phyloP scores from a whole-genome alignment of 2,797 vertebrate species.

The Aulostomus chinensis region DNA sequence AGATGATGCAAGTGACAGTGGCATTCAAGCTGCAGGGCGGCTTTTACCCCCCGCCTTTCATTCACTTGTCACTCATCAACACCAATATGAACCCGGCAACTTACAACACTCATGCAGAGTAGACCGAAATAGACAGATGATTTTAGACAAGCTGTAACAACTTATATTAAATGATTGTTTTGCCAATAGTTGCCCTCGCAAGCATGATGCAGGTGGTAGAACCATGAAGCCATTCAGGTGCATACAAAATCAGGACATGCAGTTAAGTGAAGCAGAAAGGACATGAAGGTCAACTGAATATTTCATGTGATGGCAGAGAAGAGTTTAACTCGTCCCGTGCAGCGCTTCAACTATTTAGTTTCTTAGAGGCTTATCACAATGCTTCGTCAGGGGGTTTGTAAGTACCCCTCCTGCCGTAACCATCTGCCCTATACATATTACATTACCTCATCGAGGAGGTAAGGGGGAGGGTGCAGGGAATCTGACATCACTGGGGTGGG shows the following conservation, averaged over 20 bases:
- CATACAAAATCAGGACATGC: too few species aligned
- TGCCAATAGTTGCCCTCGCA: too few species aligned
- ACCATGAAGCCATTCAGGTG: too few species aligned
- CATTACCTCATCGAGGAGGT: slow-evolving; percentile 42
- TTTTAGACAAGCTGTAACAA: too few species aligned
- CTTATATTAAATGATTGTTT: too few species aligned
- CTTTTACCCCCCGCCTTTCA: background rate
- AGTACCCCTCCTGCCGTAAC: background rate
- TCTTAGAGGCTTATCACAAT: too few species aligned
- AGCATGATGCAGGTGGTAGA: too few species aligned
- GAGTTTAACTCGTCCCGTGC: background rate
- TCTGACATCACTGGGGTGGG: slow-evolving; percentile 10
- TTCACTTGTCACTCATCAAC: slow-evolving; percentile 46
- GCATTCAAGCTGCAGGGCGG: slow-evolving; percentile 11
- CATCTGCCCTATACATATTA: slow-evolving; percentile 61
- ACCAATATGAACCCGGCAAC: slow-evolving; percentile 29
- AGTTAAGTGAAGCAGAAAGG: slow-evolving; percentile 15
- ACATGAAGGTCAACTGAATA: slow-evolving; percentile 33
- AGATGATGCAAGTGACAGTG: slow-evolving; percentile 9
- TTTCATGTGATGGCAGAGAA: slow-evolving; percentile 33
- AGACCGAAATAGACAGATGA: too few species aligned
- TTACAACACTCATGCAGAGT: slow-evolving; percentile 9
- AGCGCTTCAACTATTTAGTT: background rate
- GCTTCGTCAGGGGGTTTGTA: background rate
- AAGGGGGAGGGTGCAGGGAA: slow-evolving; percentile 15